A percentile compares a stretch with the other conserved stretches of the same genome.
phyloP scores from a whole-genome alignment of 1,140 invertebrate species.

The Heliconius congener region DNA sequence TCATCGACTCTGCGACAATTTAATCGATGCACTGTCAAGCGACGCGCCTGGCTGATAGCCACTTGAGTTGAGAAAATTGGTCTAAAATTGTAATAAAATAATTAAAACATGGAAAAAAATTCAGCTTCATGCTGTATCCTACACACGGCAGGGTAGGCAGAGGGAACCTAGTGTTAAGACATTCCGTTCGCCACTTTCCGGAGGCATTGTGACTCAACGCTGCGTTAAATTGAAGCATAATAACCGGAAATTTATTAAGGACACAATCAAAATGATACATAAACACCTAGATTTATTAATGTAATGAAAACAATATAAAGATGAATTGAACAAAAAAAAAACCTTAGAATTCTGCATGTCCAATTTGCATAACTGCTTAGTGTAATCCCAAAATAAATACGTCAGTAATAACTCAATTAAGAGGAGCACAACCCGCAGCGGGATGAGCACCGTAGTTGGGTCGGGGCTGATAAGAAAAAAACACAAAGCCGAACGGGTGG shows the following conservation, averaged over 20 bases:
- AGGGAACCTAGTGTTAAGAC: no score
- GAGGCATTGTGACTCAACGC: no score
- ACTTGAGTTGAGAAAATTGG: constrained; percentile 17
- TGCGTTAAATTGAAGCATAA: no score
- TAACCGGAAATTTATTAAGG: no score
- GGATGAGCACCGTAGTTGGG: constrained; percentile 26
- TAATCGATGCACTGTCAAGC: constrained; percentile 57
- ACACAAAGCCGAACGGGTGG: constrained; percentile 52
- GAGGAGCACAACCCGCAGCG: constrained; percentile 58
- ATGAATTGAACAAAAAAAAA: background rate
- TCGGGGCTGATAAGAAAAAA: constrained; percentile 55
- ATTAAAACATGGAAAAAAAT: background rate
- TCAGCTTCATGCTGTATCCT: no score
- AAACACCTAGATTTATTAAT: no score
- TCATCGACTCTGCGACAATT: constrained; percentile 69
- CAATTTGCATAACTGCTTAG: constrained; percentile 34
- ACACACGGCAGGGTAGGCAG: no score
- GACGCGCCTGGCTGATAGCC: constrained; percentile 38
- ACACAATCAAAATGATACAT: no score
- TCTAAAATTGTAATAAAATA: background rate
- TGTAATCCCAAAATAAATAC: constrained; percentile 62
- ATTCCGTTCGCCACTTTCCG: no score
- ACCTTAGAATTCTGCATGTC: background rate
- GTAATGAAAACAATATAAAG: no score
- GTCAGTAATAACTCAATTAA: constrained; percentile 75